Percentiles rank a stretch among this genome's conserved stretches.
Conservation (phyloP, 2,113 vertebrate genomes). For the Pachycephala philippinensis region DNA sequence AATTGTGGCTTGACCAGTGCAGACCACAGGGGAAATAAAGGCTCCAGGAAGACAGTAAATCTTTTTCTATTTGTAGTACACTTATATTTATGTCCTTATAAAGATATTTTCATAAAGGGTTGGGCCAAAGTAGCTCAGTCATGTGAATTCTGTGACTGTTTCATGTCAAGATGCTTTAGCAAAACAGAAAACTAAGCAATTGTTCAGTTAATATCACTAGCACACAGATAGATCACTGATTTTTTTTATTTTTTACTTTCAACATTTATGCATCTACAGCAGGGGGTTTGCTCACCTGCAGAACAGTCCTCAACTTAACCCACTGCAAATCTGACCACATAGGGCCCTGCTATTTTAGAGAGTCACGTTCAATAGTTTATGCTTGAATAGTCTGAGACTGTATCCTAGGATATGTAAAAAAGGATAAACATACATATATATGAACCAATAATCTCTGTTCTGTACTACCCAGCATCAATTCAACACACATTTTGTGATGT, state of each 20-base stretch:
- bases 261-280: neutral
- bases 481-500: neutral
- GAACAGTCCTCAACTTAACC: neutral
- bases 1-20: neutral
- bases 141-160: neutral
- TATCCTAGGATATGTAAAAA: neutral
- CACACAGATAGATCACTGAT: neutral
- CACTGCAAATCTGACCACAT: neutral
- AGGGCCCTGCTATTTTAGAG: neutral
- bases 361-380: neutral
- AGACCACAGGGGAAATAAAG: neutral
- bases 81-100: neutral
- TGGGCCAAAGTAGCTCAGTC: neutral
- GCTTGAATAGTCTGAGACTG: neutral
- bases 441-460: neutral
- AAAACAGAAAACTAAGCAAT: neutral
- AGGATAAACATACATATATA: neutral
- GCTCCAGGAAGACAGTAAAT: neutral
- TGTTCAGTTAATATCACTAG: neutral
- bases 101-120: neutral
- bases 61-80: neutral
- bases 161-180: neutral
- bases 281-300: neutral
- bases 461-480: neutral
- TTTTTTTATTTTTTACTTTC: neutral